Percentiles rank a stretch among this genome's conserved stretches.
phyloP scores from a whole-genome alignment of 2,888 invertebrate genomes.

The Brassicogethes aeneus region DNA sequence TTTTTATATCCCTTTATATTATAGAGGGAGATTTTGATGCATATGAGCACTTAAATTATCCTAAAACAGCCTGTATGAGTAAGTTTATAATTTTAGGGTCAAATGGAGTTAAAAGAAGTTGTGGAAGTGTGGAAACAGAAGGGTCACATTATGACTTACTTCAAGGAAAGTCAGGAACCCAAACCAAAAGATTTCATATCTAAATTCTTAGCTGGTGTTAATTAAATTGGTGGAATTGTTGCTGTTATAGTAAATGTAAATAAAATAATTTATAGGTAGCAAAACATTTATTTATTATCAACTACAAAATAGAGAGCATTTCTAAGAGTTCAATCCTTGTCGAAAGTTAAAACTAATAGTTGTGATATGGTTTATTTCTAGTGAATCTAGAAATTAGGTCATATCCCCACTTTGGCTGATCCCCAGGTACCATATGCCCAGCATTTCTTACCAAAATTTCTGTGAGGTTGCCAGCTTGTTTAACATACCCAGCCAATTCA shows the following conservation, averaged over 20 bases:
- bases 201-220: conserved; percentile 70
- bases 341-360: no score
- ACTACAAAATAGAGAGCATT: no score
- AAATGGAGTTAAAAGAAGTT: conserved; percentile 89
- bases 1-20: neutral
- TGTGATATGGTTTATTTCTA: conserved; percentile 28
- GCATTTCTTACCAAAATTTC: conserved; percentile 70
- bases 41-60: neutral
- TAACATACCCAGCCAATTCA: conserved; percentile 68
- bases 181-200: conserved; percentile 87
- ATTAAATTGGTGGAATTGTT: neutral
- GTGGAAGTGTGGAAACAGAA: conserved; percentile 85
- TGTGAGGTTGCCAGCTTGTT: conserved; percentile 59
- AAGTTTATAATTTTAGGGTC: conserved; percentile 59
- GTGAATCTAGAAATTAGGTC: conserved; percentile 66
- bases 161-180: conserved; percentile 73
- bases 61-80: neutral
- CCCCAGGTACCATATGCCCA: conserved; percentile 74
- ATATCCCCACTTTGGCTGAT: conserved; percentile 69
- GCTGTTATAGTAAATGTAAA: neutral
- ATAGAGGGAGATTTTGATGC: neutral
- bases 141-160: conserved; percentile 78
- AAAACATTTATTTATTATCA: no score
- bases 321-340: no score
- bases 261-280: no score